These are phyloP conservation scores for Myotis findleyi DNA, from an alignment of 2,797 vertebrate species.

Conservation along the genomic window DNA sequence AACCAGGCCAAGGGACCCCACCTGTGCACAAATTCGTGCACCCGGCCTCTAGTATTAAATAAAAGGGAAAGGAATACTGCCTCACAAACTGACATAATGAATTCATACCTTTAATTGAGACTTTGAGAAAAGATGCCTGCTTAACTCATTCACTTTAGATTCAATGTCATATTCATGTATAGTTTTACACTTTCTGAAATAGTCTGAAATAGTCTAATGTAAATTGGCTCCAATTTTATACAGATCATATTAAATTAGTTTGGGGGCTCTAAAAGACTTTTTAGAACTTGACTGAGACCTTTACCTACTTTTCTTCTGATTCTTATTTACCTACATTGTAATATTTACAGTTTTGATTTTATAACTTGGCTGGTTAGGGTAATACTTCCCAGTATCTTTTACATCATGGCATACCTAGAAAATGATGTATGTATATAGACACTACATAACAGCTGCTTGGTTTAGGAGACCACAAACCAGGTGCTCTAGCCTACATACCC, in stretches of 20 bases:
- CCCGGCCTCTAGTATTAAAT: not conserved
- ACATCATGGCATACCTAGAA: not conserved
- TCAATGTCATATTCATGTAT: not conserved
- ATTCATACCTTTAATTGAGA: not conserved
- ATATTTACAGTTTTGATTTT: conserved; percentile 4
- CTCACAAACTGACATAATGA: not conserved
- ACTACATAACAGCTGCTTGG: not conserved
- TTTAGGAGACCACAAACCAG: not conserved
- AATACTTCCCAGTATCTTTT: not conserved
- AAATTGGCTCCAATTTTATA: conserved; percentile 1
- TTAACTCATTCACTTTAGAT: not conserved
- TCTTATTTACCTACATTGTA: not conserved
- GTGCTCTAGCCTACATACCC: not conserved
- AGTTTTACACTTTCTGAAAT: not conserved
- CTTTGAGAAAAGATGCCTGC: not conserved
- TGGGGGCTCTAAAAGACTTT: not conserved
- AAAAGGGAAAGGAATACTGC: not conserved
- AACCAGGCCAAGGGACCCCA: too few relatives aligned
- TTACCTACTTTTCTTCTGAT: conserved; percentile 1
- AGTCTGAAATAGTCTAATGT: not conserved
- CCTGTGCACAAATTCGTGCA: too few relatives aligned
- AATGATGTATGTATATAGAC: not conserved
- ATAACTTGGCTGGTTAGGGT: not conserved
- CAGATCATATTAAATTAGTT: not conserved
- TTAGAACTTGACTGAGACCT: not conserved